These are phyloP conservation scores for Tolmerus cingulatus DNA, from an alignment of 2,888 invertebrate species.

Conservation along the genomic window DNA sequence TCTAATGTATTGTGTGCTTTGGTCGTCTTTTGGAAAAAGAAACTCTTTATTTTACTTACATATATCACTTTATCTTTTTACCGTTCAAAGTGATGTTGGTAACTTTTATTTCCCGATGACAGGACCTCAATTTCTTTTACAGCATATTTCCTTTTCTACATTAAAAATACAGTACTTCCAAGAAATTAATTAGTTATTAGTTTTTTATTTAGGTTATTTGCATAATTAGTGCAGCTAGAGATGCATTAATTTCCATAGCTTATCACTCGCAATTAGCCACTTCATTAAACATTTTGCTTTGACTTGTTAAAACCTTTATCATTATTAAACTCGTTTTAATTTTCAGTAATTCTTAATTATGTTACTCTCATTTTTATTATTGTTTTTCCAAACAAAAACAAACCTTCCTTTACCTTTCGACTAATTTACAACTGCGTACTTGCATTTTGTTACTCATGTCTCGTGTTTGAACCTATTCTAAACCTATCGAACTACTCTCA, in stretches of 20 bases:
- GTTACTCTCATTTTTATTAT: neutral
- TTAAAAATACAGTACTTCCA: neutral
- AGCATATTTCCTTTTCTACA: neutral
- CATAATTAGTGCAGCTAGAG: neutral
- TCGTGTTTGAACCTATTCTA: neutral
- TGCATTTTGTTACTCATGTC: neutral
- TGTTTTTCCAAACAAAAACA: neutral
- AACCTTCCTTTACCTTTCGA: neutral
- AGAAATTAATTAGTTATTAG: neutral
- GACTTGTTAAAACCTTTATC: neutral
- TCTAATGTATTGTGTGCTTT: conserved; percentile 47
- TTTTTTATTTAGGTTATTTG: neutral
- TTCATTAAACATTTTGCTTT: neutral
- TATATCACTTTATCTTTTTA: neutral
- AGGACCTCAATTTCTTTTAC: neutral
- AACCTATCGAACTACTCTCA: neutral
- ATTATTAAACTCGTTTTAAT: neutral
- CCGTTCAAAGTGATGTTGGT: neutral
- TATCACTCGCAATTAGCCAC: neutral
- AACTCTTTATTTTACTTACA: neutral
- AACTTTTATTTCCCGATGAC: neutral
- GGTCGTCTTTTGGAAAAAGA: conserved; percentile 35
- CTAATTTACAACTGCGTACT: neutral
- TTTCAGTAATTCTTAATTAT: neutral
- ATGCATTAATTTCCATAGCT: neutral